Evolutionary conservation across 2,797 vertebrate species (phyloP).

Genomic region (Galagoides demidoff): DNA sequence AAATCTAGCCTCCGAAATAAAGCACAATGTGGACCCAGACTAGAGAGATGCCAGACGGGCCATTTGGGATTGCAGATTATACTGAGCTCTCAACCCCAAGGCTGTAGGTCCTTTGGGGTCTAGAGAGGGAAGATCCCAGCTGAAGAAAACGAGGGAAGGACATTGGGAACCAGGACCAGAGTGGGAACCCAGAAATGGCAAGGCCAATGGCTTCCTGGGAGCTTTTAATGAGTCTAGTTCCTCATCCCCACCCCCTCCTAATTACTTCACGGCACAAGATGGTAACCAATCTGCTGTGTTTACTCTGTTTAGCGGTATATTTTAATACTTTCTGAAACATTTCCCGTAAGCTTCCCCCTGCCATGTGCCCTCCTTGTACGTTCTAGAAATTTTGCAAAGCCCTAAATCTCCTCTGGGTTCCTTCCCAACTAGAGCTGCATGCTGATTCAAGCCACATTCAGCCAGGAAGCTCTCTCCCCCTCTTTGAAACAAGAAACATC

Average conservation of each 20-base stretch:
- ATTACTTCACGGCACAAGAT: conserved; percentile 63
- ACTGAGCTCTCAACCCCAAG: neutral
- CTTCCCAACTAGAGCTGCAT: conserved; percentile 7
- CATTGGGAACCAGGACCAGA: conserved; percentile 14
- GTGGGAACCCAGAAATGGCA: conserved; percentile 66
- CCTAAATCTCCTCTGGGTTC: conserved; percentile 34
- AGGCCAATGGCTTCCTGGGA: conserved; percentile 46
- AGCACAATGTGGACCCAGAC: neutral
- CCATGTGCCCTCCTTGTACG: neutral
- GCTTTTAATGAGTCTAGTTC: neutral
- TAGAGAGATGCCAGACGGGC: neutral
- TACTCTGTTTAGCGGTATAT: neutral
- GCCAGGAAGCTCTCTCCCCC: conserved; percentile 55
- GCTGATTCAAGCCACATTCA: conserved; percentile 65
- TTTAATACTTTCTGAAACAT: conserved; percentile 55
- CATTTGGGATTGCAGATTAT: neutral
- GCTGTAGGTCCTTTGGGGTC: neutral
- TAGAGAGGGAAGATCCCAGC: conserved; percentile 49
- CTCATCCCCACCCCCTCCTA: conserved; percentile 7
- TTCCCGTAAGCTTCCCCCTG: conserved; percentile 18
- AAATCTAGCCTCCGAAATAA: neutral
- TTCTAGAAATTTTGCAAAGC: conserved; percentile 67
- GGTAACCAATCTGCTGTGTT: conserved; percentile 53
- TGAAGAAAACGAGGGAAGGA: conserved; percentile 23
- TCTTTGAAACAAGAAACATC: conserved; percentile 73